Percentiles rank a stretch among this genome's conserved stretches.
Conservation (phyloP, 2,113 vertebrate genomes). For the Theristicus caerulescens region DNA sequence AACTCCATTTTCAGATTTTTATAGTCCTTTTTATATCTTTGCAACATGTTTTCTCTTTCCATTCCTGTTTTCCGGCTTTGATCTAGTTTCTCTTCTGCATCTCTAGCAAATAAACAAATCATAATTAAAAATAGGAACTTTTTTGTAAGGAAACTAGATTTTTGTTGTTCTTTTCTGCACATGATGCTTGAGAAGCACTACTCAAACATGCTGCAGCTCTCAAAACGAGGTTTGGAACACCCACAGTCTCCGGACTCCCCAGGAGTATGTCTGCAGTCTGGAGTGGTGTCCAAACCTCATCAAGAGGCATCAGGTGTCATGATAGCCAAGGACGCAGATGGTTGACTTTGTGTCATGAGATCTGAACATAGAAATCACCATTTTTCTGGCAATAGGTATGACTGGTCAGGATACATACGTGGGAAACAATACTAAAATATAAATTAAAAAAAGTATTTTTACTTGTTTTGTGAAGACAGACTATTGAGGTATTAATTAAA, state of each 20-base stretch:
- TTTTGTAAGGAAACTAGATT: not conserved
- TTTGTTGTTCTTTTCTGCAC: not conserved
- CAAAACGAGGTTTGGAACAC: not conserved
- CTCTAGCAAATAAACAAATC: conserved; percentile 72
- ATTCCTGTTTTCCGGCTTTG: conserved; percentile 78
- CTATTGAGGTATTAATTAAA: not conserved
- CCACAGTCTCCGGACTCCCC: not conserved
- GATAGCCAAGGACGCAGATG: not conserved
- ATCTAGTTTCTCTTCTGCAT: conserved; percentile 81
- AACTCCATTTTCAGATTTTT: conserved; percentile 80
- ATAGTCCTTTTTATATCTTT: conserved; percentile 80
- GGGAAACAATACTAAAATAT: not conserved
- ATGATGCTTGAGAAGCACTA: not conserved
- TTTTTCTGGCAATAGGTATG: not conserved
- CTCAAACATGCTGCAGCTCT: not conserved
- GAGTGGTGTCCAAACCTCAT: not conserved
- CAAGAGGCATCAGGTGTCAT: not conserved
- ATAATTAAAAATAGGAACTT: not conserved
- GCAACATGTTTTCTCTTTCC: conserved; percentile 79
- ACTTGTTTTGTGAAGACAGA: not conserved
- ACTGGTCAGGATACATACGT: not conserved
- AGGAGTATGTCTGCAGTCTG: not conserved
- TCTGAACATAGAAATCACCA: not conserved
- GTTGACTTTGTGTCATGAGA: not conserved
- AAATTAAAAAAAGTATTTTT: not conserved